Conservation (phyloP, 2,797 vertebrate genomes). For the Trematomus bernacchii region DNA sequence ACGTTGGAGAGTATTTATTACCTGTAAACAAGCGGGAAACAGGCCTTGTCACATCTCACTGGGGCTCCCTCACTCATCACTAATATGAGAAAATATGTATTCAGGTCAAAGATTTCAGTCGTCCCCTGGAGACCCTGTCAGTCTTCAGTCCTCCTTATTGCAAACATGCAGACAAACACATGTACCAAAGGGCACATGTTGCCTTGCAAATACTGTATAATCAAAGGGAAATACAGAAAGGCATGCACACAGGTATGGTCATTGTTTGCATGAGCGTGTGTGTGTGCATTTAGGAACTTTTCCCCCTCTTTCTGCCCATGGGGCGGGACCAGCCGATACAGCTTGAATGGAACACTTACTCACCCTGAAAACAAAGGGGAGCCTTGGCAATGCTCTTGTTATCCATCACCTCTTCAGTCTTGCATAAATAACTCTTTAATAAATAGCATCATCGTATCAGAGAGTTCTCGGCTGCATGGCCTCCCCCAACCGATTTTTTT, state of each 20-base stretch:
- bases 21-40: constrained; percentile 78
- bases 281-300: constrained; percentile 18
- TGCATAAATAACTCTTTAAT: constrained; percentile 83
- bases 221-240: constrained; percentile 38
- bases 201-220: constrained; percentile 49
- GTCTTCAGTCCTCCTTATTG: constrained; percentile 64
- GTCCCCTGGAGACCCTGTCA: constrained; percentile 72
- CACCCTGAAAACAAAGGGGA: constrained; percentile 76
- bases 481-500: constrained; percentile 64
- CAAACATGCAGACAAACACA: constrained; percentile 74
- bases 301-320: constrained; percentile 23
- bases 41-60: constrained; percentile 75
- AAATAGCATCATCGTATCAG: constrained; percentile 79
- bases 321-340: constrained; percentile 52
- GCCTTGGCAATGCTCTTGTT: constrained; percentile 75
- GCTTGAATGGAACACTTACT: constrained; percentile 61
- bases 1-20: constrained; percentile 73
- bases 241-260: constrained; percentile 6
- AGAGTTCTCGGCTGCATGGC: constrained; percentile 74
- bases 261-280: constrained; percentile 7
- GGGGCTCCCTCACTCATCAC: constrained; percentile 73
- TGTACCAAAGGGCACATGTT: constrained; percentile 51
- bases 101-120: constrained; percentile 79
- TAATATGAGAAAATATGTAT: constrained; percentile 83
- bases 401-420: constrained; percentile 82